Evolutionary conservation across 2,113 vertebrate genomes (phyloP).

Genomic region (Nothobranchius furzeri): DNA sequence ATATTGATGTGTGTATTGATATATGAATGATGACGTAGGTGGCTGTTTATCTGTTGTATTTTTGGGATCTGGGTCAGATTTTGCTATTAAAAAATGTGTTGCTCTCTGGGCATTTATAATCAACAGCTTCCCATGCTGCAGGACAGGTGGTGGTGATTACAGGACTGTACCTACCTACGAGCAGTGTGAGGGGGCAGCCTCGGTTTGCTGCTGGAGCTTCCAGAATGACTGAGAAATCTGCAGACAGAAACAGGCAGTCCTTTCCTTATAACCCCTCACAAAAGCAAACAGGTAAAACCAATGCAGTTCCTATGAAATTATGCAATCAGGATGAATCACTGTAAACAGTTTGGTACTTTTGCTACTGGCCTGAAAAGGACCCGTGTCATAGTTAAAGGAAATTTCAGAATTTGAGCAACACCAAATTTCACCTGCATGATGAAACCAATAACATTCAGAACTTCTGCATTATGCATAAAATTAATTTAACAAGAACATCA

Average conservation of each 20-base stretch:
- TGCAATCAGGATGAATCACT: not conserved
- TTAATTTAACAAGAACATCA: not conserved
- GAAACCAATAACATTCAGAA: not conserved
- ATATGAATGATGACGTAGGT: too few relatives aligned
- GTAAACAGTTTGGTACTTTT: not conserved
- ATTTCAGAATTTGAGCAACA: not conserved
- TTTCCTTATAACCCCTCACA: fast-evolving
- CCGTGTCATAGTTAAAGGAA: not conserved
- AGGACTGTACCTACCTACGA: conserved; percentile 79
- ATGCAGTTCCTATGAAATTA: not conserved
- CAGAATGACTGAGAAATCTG: conserved; percentile 91
- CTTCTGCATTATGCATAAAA: not conserved
- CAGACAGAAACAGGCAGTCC: not conserved
- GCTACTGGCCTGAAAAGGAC: not conserved
- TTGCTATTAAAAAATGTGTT: too few relatives aligned
- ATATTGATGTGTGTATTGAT: too few relatives aligned
- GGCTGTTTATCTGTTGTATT: too few relatives aligned
- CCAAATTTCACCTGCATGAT: not conserved
- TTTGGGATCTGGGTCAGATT: too few relatives aligned
- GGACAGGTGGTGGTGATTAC: not conserved
- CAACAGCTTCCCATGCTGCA: too few relatives aligned
- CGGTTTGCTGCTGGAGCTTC: conserved; percentile 82
- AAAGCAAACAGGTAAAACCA: not conserved
- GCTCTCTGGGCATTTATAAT: too few relatives aligned
- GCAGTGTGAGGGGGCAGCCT: conserved; percentile 82